Base-by-base conservation (phyloP, 2,888 invertebrate genomes). In the Augochlorella aurata region DNA sequence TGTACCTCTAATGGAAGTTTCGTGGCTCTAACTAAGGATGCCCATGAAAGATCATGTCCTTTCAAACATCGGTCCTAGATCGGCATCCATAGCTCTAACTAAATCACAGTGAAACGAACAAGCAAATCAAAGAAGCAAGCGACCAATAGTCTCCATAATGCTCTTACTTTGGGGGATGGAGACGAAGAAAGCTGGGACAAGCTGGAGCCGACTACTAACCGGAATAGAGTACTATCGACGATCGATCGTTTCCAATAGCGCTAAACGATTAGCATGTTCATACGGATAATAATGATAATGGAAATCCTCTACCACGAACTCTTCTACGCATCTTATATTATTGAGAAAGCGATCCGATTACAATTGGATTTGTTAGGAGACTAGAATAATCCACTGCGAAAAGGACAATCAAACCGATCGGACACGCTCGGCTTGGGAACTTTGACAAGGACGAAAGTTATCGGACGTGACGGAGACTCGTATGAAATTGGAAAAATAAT, bases 401-500 rank as follows among this genome's bases (percentile, higher is more conserved):
- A 52, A 65, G 75, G 72, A 45, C 18, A 16, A 49, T 67, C 67
- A 24, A 49, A 65, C 68, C 75, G 10, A 21, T 18, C 1, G 44
- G 16, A 29, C 61, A 61, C 29, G 66, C 54, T 72, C 77, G 16
- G 70, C 58, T 38, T 67, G n/a, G 65, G 52, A 63, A 49, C 68
- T 69, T 80, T 49, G 77, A 83, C 63, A 85, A 75, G 83, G 87
- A 87, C 84, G 87, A 87, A 74, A 85, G 81, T 87, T 84, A 71
- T 82, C 74, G 87, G 86, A 87, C 84, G 85, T 75, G 88, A 78
- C 78, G 77, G 69, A 82, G 74, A 74, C 70, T 79, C 77, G 85
- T 91, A 90, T 89, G 90, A 91, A 91, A 91, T 90, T 91, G 90
- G 84, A 91, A 91, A 91, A 91, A 91, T 91, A 91, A 88, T 82